These are phyloP conservation scores for Hydrotaea cyrtoneurina DNA, from an alignment of 2,888 invertebrate genomes.

Conservation along the genomic window DNA sequence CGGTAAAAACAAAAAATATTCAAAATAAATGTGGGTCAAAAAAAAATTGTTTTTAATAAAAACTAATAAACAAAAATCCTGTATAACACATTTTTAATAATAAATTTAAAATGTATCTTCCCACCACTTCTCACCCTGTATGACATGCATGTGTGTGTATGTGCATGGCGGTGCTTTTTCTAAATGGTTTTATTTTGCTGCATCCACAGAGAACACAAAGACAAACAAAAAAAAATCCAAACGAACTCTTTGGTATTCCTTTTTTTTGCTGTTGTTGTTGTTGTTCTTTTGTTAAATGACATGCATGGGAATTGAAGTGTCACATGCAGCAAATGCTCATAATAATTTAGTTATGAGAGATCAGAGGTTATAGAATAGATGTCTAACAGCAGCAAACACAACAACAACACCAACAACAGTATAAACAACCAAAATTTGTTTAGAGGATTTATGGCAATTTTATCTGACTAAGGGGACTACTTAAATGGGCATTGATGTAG, in stretches of 20 bases:
- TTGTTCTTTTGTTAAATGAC: slow-evolving; percentile 44
- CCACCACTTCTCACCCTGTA: neutral
- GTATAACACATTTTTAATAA: too few species aligned
- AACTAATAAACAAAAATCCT: too few species aligned
- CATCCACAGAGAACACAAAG: slow-evolving; percentile 31
- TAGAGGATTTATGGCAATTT: slow-evolving; percentile 65
- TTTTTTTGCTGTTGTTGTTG: too few species aligned
- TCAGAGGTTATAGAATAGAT: slow-evolving; percentile 60
- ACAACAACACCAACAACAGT: slow-evolving; percentile 38
- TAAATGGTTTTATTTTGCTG: slow-evolving; percentile 61
- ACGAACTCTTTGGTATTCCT: slow-evolving; percentile 15
- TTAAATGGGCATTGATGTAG: slow-evolving; percentile 66
- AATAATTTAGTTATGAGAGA: slow-evolving; percentile 67
- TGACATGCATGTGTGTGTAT: too few species aligned
- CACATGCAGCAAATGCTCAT: slow-evolving; percentile 66
- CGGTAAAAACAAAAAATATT: too few species aligned
- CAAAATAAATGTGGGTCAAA: too few species aligned
- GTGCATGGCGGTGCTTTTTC: neutral
- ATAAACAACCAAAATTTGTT: slow-evolving; percentile 52
- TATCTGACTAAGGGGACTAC: slow-evolving; percentile 67
- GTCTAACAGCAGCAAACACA: neutral
- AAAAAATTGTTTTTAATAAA: too few species aligned
- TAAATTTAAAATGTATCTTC: too few species aligned
- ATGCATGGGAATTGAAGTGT: slow-evolving; percentile 67
- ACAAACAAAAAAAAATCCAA: slow-evolving; percentile 30